Percentiles rank a stretch among this genome's conserved stretches.
Conservation (phyloP, 1,140 invertebrate species). For the Himalopsyche phryganea region DNA sequence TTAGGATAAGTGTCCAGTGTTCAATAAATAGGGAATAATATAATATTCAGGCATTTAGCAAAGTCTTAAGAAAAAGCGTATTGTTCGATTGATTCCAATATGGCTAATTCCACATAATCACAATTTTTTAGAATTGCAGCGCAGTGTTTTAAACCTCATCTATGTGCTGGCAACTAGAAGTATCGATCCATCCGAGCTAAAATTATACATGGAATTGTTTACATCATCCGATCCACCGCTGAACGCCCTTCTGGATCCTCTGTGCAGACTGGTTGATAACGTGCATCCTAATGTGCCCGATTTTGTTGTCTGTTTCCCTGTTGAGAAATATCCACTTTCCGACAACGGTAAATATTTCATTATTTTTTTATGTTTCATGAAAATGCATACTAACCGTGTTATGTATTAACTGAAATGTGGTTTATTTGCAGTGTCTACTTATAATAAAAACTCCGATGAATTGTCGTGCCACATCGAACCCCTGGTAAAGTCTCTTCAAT, state of each 20-base stretch:
- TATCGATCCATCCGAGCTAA: conserved; percentile 54
- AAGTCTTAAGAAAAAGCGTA: too few relatives aligned
- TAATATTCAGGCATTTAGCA: too few relatives aligned
- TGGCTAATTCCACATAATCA: too few relatives aligned
- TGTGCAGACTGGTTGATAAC: conserved; percentile 49
- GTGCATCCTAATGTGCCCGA: conserved; percentile 54
- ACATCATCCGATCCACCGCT: conserved; percentile 53
- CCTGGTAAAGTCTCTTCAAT: conserved; percentile 9
- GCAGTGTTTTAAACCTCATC: conserved; percentile 58
- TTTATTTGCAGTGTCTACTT: neutral
- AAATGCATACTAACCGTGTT: too few relatives aligned
- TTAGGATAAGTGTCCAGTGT: too few relatives aligned
- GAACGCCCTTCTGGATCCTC: conserved; percentile 49
- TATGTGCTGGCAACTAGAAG: conserved; percentile 54
- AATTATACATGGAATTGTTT: conserved; percentile 55
- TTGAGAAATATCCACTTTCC: conserved; percentile 23
- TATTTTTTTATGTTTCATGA: too few relatives aligned
- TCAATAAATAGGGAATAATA: too few relatives aligned
- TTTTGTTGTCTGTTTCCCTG: conserved; percentile 58
- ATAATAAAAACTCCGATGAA: neutral
- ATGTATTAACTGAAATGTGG: too few relatives aligned
- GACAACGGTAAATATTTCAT: neutral
- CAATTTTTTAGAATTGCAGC: conserved; percentile 58
- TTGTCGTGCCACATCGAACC: conserved; percentile 6
- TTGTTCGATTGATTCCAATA: too few relatives aligned